Base-by-base conservation (phyloP, 1,140 invertebrate genomes). In the Zeugodacus cucurbitae region DNA sequence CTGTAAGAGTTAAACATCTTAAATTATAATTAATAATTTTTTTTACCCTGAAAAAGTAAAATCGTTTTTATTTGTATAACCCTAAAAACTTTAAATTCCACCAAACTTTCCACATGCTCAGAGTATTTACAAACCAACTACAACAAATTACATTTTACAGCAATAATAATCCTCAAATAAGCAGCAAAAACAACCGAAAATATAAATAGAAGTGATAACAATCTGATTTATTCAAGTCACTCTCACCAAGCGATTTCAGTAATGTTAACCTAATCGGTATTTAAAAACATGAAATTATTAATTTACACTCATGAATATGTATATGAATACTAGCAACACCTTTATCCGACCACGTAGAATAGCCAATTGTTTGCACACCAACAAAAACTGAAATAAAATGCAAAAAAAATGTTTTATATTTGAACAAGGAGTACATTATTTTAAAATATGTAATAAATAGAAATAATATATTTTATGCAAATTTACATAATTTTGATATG, bases 391-490 rank as follows among this genome's bases (percentile, higher is more conserved):
- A n/a, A n/a, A 67, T 17, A 67, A 34, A 14, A 29, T 44, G n/a
- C 20, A 4, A 32, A 34, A 70, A 17, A 37, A 2, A 8, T 74
- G 11, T 7, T 74, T 74, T 32, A 34, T 32, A 67, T 32, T 29
- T 32, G 4, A 41, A 74, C 17, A n/a, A 41, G 70, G 7, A 37
- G 10, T 37, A 14, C 37, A 74, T 29, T 37, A 41, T 74, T 37
- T 34, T 74, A n/a, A 41, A 74, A 44, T 22, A 41, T 44, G 34
- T 20, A 22, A 17, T 74, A 41, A 41, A 74, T 26, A 37, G 17
- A 74, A 74, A 37, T 10, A 74, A 74, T 34, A 74, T 22, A 74
- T 74, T 32, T 32, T 74, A 74, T 74, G 70, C 37, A 74, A 74
- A 74, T 74, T 20, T 22, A 54, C 48, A 54, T 54, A 41, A 22